Percentiles rank a stretch among this genome's conserved stretches.
Conservation (phyloP, 1,140 invertebrate species). For the Chrysoperla carnea region DNA sequence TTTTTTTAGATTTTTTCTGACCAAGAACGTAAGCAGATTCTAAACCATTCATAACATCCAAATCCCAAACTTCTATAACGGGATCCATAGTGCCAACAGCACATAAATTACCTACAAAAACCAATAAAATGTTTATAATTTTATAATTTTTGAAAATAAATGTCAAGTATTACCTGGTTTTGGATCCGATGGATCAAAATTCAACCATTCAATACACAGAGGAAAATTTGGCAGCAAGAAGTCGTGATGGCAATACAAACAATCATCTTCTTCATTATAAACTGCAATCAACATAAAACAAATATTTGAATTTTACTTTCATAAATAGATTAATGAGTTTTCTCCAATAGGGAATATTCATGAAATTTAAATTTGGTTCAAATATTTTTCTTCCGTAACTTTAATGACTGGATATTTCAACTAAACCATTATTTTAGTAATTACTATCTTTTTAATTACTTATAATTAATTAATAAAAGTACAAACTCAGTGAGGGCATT, state of each 20-base stretch:
- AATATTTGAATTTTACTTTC: background rate
- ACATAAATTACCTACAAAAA: conserved; percentile 58
- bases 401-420: too few species aligned
- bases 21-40: conserved; percentile 74
- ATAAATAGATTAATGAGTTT: too few species aligned
- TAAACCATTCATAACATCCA: conserved; percentile 79
- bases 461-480: too few species aligned
- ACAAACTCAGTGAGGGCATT: too few species aligned
- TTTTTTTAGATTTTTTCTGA: conserved; percentile 59
- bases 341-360: too few species aligned
- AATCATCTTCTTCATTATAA: conserved; percentile 74
- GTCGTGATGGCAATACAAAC: conserved; percentile 88
- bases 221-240: conserved; percentile 75
- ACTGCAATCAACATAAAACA: conserved; percentile 36
- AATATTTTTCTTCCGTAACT: too few species aligned
- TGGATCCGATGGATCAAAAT: conserved; percentile 53
- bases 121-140: too few species aligned
- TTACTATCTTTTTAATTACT: too few species aligned
- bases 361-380: too few species aligned
- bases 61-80: conserved; percentile 86
- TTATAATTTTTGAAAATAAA: background rate
- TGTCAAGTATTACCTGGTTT: conserved; percentile 30
- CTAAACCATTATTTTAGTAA: too few species aligned
- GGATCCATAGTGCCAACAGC: conserved; percentile 85
- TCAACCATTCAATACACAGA: conserved; percentile 81